Evolutionary conservation across 2,797 vertebrate genomes (phyloP), one percentile per base, ranked within the genome.

Genomic region (Neostethus bicornis): DNA sequence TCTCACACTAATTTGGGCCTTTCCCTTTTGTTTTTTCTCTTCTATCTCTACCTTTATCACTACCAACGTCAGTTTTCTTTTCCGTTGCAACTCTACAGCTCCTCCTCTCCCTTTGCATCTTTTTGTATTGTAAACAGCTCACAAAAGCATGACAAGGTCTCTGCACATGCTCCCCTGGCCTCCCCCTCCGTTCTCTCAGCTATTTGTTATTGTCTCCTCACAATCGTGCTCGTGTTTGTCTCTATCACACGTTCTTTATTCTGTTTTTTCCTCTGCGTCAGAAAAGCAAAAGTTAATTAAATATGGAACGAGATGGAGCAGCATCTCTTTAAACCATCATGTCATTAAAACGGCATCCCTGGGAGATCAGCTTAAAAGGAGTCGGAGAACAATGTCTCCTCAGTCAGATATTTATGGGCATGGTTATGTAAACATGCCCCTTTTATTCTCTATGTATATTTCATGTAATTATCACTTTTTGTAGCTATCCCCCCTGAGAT

Each of bases 221-320:
- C 90, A 93, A 94, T 94, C 92, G 84, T 14, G 21, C 31, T 37
- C 42, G 91, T 94, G 92, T 91, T 91, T 91, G 85, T 90, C 87
- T 91, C 83, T 73, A 87, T 89, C 85, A 75, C 60, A 63, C 79
- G 51, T 84, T 81, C 86, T 90, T 88, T 86, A 80, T 86, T 91
- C 81, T 71, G 56, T 74, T 80, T 83, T n/a, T 85, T 84, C 74
- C 83, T 85, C 81, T 75, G 76, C 74, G 73, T 95, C 94, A 95
- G 94, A 96, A 96, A 96, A 94, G 90, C 92, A 94, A 89, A 98
- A 97, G 94, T 96, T 98, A 98, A 99, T 98, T 99, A 98, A 98
- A 98, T 98, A 96, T 95, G 95, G 95, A 96, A 94, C 93, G 93
- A 97, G 94, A 94, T 92, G 90, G 93, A 95, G 93, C 92, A 94